Base-by-base conservation (phyloP, 64 coral and sea anemone genomes). In the Platygyra sinensis region DNA sequence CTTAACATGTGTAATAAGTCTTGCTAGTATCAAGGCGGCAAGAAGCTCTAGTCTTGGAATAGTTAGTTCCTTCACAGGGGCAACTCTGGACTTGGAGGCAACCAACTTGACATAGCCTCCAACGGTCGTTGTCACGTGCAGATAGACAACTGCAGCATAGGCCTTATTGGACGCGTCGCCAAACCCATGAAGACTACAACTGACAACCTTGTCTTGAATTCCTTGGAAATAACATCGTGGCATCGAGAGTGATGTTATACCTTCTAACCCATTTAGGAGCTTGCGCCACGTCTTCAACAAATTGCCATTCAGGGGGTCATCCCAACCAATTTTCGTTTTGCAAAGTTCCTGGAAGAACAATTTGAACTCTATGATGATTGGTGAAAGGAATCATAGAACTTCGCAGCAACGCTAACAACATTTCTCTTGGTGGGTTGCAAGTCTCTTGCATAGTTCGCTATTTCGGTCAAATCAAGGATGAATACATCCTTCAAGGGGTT, bases 61-160 rank as follows among this genome's bases (percentile, higher is more conserved):
- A 11, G 72, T 73, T 72, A 32, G 15, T 20, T 28, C 1, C 31
- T 63, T 83, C 54, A 63, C 62, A 30, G 57, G 62, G 5, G 22
- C 75, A 51, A 77, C 75, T 51, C 75, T 50, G 75, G 75, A 77
- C 39, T 52, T 51, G 0, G 75, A 82, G 59, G 62, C 65, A 38
- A 90, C 0, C 2, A 73, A 83, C 11, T 75, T 82, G 27, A 74
- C 69, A 46, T 75, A 42, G 6, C 67, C 83, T 62, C 79, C 79
- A 8, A 1, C 16, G 10, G 78, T 90, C 28, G 79, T 90, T 15
- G 79, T 75, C 1, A 81, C 8, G 5, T 57, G 57, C 18, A 74
- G 59, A 32, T 90, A 90, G 28, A 90, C 20, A 16, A 90, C 79
- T 42, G 89, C 67, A 33, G 67, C 78, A 49, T 83, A 90, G 15